phyloP scores from a whole-genome alignment of 2,888 invertebrate species.

The Drosophila peninsularis region DNA sequence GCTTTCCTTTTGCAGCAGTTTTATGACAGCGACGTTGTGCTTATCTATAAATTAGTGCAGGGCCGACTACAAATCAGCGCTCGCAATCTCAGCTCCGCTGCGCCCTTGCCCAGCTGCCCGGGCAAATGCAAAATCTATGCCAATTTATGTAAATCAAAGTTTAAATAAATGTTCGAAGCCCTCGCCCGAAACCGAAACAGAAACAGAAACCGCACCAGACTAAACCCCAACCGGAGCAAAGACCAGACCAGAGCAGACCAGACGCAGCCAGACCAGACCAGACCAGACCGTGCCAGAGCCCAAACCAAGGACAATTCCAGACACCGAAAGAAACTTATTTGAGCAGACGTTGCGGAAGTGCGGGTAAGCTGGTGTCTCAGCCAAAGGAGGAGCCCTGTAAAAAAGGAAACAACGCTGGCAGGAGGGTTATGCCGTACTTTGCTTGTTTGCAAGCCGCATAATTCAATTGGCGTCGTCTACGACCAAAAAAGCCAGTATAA shows the following conservation, averaged over 20 bases:
- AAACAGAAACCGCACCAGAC: conserved; percentile 31
- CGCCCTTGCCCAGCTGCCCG: too few species aligned
- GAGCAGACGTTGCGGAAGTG: conserved; percentile 51
- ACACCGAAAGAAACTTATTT: conserved; percentile 47
- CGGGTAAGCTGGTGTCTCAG: conserved; percentile 23
- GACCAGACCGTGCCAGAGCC: conserved; percentile 7
- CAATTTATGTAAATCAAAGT: conserved; percentile 70
- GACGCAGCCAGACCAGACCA: conserved; percentile 3
- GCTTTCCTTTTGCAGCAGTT: background rate
- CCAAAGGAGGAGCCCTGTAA: background rate
- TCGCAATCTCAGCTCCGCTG: background rate
- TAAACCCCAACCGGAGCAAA: conserved; percentile 15
- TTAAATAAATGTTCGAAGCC: conserved; percentile 59
- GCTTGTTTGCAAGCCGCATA: conserved; percentile 58
- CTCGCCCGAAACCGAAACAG: conserved; percentile 8
- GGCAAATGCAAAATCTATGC: conserved; percentile 58
- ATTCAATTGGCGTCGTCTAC: conserved; percentile 63
- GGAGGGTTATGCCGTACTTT: conserved; percentile 4
- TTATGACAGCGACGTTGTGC: conserved; percentile 38
- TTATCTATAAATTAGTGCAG: conserved; percentile 67
- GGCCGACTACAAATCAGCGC: conserved; percentile 54
- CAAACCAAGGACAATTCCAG: conserved; percentile 12
- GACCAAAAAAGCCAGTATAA: conserved; percentile 18
- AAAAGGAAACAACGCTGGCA: background rate
- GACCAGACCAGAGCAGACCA: conserved; percentile 12